Base-by-base conservation (phyloP, 2,888 invertebrate genomes). In the Leistus spinibarbis region DNA sequence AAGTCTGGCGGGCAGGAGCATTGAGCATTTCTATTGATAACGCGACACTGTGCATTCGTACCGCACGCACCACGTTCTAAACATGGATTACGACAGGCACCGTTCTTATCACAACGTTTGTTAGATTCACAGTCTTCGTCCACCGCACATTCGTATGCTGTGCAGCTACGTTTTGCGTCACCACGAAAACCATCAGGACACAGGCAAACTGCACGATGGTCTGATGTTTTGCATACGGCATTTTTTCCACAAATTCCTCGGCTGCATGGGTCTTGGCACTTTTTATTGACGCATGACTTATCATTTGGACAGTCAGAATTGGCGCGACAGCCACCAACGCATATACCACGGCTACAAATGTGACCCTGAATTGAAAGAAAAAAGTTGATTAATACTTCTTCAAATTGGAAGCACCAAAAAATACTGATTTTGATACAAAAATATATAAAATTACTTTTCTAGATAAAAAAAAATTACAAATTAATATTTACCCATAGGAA, bases 171-270 rank as follows among this genome's bases (percentile, higher is more conserved):
- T 76, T 89, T 90, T 0, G 95, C 94, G 82, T 95, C 94, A 0
- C 95, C 95, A 79, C 92, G 92, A 82, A 89, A 94, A 16, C 96
- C 95, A 81, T 94, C 94, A 0, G 95, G 95, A 82, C 97, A 97
- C 76, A 94, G 89, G 82, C 97, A 97, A 2, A 96, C 89, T 62
- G 94, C 92, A 57, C 93, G 89, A 84, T 96, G 96, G 79, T 93
- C 92, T 1, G 92, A 91, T 0, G 94, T 91, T 78, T 91, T 89
- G 82, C 96, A 96, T 0, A 93, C 82, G 0, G 96, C 95, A 82
- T 94, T 92, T 78, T 89, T 90, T 3, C 96, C 96, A 80, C 96
- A 96, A 0, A 93, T 91, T 16, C 88, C 87, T 62, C 89, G 88
- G 77, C 89, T 86, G 81, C 94, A 95, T 60, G 94, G 91, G 84